Evolutionary conservation across 2,113 vertebrate species (phyloP).

Genomic region (Apodemus speciosus): DNA sequence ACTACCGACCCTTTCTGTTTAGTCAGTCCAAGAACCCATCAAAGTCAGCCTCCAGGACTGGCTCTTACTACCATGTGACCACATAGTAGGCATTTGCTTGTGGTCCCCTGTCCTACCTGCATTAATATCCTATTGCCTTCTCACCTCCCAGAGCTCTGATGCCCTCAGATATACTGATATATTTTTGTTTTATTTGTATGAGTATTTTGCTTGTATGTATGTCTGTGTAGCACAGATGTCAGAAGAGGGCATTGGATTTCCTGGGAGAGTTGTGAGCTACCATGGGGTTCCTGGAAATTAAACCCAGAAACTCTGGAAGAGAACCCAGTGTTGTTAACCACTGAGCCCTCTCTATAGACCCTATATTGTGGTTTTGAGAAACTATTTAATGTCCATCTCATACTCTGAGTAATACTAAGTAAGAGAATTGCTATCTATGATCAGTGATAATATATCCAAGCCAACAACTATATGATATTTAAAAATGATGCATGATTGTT

Average conservation of each 20-base stretch:
- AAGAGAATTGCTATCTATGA: conserved; percentile 18
- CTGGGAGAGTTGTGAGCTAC: not conserved
- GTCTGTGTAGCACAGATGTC: not conserved
- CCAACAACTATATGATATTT: conserved; percentile 24
- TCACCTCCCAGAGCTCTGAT: not conserved
- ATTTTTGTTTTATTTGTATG: not conserved
- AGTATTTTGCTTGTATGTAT: not conserved
- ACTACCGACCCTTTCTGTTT: not conserved
- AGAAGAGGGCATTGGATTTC: not conserved
- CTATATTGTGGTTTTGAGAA: conserved; percentile 15
- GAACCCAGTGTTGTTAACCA: not conserved
- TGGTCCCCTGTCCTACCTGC: not conserved
- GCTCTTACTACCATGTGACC: not conserved
- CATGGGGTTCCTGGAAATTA: not conserved
- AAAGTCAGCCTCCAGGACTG: not conserved
- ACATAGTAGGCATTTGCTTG: conserved; percentile 1
- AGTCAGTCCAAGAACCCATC: not conserved
- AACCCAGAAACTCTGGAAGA: not conserved
- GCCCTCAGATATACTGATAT: not conserved
- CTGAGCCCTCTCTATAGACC: not conserved
- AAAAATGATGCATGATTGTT: not conserved
- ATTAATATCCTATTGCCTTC: not conserved
- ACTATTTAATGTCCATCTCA: not conserved
- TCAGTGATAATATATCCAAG: not conserved
- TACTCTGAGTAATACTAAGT: not conserved